Conservation (phyloP, 2,888 invertebrate species). For the Epinotia ramella region DNA sequence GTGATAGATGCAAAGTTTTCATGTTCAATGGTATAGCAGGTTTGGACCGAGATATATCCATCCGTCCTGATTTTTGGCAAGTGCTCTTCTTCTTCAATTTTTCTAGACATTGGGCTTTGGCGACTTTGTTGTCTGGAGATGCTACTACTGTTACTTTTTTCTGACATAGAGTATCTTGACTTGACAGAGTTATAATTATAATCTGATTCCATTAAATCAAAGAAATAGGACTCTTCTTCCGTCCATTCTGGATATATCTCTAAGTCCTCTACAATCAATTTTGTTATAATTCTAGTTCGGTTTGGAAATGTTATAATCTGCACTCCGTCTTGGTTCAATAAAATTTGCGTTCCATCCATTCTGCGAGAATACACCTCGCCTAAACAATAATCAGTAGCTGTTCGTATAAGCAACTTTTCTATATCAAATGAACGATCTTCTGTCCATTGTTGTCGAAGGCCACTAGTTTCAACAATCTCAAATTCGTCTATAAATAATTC, state of each 20-base stretch:
- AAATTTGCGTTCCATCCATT: constrained; percentile 73
- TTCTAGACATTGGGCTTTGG: constrained; percentile 54
- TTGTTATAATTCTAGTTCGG: constrained; percentile 72
- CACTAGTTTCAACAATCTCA: constrained; percentile 68
- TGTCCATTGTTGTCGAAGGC: constrained; percentile 67
- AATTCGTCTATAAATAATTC: constrained; percentile 71
- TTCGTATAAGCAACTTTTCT: constrained; percentile 70
- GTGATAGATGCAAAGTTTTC: constrained; percentile 81
- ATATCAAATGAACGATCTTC: constrained; percentile 57
- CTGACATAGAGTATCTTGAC: constrained; percentile 60
- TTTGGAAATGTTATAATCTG: constrained; percentile 73
- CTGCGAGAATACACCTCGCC: constrained; percentile 76
- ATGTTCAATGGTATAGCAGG: constrained; percentile 77
- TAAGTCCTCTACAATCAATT: constrained; percentile 65
- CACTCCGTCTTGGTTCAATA: constrained; percentile 75
- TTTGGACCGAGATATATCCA: constrained; percentile 71
- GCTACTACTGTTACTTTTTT: constrained; percentile 57
- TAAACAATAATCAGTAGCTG: constrained; percentile 74
- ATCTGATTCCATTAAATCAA: constrained; percentile 59
- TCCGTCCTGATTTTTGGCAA: constrained; percentile 58
- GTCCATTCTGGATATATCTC: constrained; percentile 78
- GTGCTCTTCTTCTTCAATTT: constrained; percentile 54
- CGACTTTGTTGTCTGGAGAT: constrained; percentile 50
- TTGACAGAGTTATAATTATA: constrained; percentile 54
- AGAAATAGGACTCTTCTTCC: constrained; percentile 66